phyloP scores from a whole-genome alignment of 1,140 invertebrate genomes.

The Nasonia vitripennis region DNA sequence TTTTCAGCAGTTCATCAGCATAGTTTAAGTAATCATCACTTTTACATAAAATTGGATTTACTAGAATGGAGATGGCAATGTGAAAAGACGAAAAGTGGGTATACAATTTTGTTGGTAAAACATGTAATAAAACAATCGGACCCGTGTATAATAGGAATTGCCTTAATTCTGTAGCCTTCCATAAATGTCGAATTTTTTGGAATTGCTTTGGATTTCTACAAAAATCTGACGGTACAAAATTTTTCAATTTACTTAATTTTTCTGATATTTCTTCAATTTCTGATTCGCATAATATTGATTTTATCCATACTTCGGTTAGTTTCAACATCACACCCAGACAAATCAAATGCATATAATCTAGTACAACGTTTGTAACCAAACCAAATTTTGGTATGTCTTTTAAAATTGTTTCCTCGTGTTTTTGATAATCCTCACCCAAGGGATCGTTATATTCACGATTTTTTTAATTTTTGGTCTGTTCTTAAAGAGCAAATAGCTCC shows the following conservation, averaged over 20 bases:
- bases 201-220: conserved; percentile 61
- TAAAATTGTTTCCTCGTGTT: neutral
- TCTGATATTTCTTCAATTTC: neutral
- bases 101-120: conserved; percentile 63
- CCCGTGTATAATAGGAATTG: conserved; percentile 72
- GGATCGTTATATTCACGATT: neutral
- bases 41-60: conserved; percentile 50
- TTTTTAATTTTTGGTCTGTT: neutral
- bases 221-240: conserved; percentile 66
- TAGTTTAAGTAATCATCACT: conserved; percentile 28
- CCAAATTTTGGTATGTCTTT: conserved; percentile 1
- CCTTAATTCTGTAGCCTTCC: conserved; percentile 73
- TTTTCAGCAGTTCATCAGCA: conserved; percentile 53
- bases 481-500: neutral
- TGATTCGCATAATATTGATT: too few relatives aligned
- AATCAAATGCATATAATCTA: neutral
- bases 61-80: conserved; percentile 59
- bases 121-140: conserved; percentile 61
- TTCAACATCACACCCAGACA: neutral
- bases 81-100: conserved; percentile 50
- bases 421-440: neutral
- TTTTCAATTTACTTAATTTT: neutral
- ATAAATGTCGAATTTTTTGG: conserved; percentile 62
- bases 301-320: too few relatives aligned
- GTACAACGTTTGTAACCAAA: neutral